A percentile compares a stretch with the other conserved stretches of the same genome.
Conservation (phyloP, 2,797 vertebrate genomes). For the Tenualosa thibaudeaui region DNA sequence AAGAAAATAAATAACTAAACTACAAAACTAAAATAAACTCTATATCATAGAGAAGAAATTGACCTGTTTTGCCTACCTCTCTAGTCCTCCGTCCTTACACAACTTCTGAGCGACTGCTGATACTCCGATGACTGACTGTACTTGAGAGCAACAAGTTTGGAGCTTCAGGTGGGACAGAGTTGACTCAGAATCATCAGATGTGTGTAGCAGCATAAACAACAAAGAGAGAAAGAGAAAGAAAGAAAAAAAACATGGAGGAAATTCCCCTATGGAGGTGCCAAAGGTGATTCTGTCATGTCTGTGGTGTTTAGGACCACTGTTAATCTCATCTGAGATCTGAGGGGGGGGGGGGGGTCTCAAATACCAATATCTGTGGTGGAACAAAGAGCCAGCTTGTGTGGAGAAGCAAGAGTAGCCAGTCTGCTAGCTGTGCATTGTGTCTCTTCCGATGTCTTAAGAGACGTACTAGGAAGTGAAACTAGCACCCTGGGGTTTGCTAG, state of each 20-base stretch:
- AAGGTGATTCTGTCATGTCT: not conserved
- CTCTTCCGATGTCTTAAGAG: no score
- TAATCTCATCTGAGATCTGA: not conserved
- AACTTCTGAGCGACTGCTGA: not conserved
- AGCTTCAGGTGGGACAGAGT: not conserved
- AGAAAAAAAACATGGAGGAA: not conserved
- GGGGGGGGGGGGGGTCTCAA: no score
- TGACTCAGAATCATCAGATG: not conserved
- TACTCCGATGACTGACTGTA: not conserved
- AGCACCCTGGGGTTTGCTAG: no score
- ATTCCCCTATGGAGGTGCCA: not conserved
- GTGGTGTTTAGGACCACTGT: not conserved
- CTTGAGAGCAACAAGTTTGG: not conserved
- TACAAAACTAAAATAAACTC: not conserved
- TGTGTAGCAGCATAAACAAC: not conserved
- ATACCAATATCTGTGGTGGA: no score
- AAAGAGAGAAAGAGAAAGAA: not conserved
- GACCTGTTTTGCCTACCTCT: not conserved
- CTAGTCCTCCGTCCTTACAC: not conserved
- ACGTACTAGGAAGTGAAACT: no score
- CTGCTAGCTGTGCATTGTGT: no score
- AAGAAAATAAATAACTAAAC: not conserved
- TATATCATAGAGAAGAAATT: not conserved
- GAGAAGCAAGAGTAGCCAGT: no score
- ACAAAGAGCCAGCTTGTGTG: no score